Evolutionary conservation across 2,888 invertebrate species (phyloP).

Genomic region (Lasioglossum marginatum): DNA sequence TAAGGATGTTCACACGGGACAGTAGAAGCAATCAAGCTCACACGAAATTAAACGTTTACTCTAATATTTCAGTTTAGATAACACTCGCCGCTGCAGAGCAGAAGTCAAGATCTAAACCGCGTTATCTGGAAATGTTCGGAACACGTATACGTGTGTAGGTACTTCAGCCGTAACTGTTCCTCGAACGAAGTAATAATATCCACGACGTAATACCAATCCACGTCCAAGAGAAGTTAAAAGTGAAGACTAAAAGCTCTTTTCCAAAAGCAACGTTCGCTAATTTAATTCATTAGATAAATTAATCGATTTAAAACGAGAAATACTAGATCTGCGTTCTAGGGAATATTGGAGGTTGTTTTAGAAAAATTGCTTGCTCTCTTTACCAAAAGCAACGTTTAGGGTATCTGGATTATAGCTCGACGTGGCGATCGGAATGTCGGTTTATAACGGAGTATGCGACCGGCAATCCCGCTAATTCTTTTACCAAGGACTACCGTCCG

Average conservation of each 20-base stretch:
- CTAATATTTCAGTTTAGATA: not conserved
- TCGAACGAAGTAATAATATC: not conserved
- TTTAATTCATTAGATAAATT: no score
- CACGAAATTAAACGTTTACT: not conserved
- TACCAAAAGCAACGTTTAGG: constrained; percentile 1
- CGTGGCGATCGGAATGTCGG: constrained; percentile 9
- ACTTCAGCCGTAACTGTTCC: not conserved
- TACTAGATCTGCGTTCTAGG: not conserved
- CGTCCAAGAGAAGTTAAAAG: not conserved
- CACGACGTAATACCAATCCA: not conserved
- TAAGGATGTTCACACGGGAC: not conserved
- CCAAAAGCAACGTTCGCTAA: no score
- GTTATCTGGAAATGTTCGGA: not conserved
- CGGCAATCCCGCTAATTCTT: constrained; percentile 2
- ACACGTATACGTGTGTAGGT: not conserved
- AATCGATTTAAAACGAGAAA: not conserved
- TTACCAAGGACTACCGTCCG: not conserved
- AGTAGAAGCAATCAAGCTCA: not conserved
- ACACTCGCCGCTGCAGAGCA: not conserved
- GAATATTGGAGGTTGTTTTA: not conserved
- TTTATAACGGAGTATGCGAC: constrained; percentile 4
- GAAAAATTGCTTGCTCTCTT: not conserved
- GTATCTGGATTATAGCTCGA: not conserved
- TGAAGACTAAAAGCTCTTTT: not conserved
- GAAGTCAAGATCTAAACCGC: not conserved